Percentiles rank a stretch among this genome's conserved stretches.
phyloP scores from a whole-genome alignment of 92 coral and sea anemone genomes.

The Phenganax marumi region DNA sequence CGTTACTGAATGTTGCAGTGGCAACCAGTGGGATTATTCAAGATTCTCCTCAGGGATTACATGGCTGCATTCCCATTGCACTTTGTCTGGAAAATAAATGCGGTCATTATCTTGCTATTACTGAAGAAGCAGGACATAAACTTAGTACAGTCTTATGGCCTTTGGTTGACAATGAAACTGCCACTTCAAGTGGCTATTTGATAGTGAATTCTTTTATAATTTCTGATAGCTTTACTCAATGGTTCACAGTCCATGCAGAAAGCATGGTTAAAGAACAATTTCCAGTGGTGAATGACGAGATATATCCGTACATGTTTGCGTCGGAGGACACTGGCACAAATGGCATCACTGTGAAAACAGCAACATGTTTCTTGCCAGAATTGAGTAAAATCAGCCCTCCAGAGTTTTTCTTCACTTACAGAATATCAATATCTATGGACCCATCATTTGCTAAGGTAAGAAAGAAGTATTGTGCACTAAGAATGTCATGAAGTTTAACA shows the following conservation, averaged over 20 bases:
- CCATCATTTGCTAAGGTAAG: conserved; percentile 68
- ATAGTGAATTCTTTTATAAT: conserved; percentile 80
- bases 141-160: conserved; percentile 94
- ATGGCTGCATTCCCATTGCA: conserved; percentile 78
- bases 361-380: conserved; percentile 91
- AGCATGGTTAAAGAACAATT: conserved; percentile 65
- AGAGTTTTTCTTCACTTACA: conserved; percentile 86
- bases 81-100: conserved; percentile 82
- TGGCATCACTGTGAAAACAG: conserved; percentile 76
- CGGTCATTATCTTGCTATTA: conserved; percentile 92
- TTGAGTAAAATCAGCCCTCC: conserved; percentile 92
- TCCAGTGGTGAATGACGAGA: conserved; percentile 76
- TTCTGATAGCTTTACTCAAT: conserved; percentile 68
- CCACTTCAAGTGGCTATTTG: conserved; percentile 37
- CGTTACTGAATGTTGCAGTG: conserved; percentile 68
- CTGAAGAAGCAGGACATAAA: conserved; percentile 79
- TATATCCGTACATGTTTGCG: conserved; percentile 76
- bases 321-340: conserved; percentile 56
- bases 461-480: neutral
- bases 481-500: neutral
- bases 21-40: conserved; percentile 67
- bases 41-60: conserved; percentile 55
- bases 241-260: conserved; percentile 79
- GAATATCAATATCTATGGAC: conserved; percentile 94
- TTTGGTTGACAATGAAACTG: conserved; percentile 63